phyloP scores from a whole-genome alignment of 2,888 invertebrate genomes.

The Dasypolia templi region DNA sequence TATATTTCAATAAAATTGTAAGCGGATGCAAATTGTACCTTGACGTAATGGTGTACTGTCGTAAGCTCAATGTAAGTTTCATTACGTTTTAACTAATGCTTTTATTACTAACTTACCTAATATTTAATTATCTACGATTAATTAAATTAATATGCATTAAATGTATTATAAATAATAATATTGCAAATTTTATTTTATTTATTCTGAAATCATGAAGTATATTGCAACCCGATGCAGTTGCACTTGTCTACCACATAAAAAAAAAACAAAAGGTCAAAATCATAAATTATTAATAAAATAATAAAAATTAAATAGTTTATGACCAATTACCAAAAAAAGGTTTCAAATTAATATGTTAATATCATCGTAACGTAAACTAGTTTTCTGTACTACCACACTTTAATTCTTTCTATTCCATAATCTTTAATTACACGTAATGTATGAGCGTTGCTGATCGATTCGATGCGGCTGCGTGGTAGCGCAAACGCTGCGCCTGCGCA shows the following conservation, averaged over 20 bases:
- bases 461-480: conserved; percentile 45
- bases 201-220: neutral
- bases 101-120: neutral
- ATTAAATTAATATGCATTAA: neutral
- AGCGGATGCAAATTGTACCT: neutral
- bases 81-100: neutral
- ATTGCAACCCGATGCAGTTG: conserved; percentile 31
- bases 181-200: conserved; percentile 7
- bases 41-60: neutral
- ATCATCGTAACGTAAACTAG: conserved; percentile 35
- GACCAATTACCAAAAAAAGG: conserved; percentile 40
- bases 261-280: conserved; percentile 32
- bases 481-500: conserved; percentile 59
- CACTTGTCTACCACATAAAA: conserved; percentile 14
- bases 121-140: neutral
- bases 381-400: conserved; percentile 38
- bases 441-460: conserved; percentile 58
- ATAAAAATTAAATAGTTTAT: conserved; percentile 33
- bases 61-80: neutral
- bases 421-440: conserved; percentile 65
- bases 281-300: conserved; percentile 23
- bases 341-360: conserved; percentile 40
- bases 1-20: neutral
- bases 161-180: no score
- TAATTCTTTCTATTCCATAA: conserved; percentile 50